These are phyloP conservation scores for Augochlora pura DNA, from an alignment of 1,140 invertebrate species.

Conservation along the genomic window DNA sequence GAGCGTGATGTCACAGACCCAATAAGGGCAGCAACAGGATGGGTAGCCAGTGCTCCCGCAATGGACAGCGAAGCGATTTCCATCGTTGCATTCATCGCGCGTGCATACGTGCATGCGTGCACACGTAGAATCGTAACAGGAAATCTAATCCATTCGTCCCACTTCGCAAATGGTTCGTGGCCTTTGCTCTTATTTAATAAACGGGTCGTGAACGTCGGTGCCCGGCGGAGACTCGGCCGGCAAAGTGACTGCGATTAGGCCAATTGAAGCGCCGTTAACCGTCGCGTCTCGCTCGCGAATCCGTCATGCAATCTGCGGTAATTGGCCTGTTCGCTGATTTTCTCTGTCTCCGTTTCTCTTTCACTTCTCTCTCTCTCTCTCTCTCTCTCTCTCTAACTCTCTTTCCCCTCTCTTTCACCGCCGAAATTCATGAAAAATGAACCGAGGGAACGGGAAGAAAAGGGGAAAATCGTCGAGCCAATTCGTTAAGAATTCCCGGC, in stretches of 20 bases:
- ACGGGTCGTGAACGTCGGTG: slow-evolving; percentile 52
- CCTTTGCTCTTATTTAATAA: slow-evolving; percentile 65
- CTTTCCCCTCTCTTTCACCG: no score
- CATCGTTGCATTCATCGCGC: slow-evolving; percentile 33
- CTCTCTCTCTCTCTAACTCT: no score
- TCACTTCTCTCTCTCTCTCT: no score
- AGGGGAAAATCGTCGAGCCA: no score
- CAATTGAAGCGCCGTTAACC: slow-evolving; percentile 50
- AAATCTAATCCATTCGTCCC: slow-evolving; percentile 55
- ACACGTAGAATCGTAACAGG: slow-evolving; percentile 42
- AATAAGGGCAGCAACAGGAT: background rate
- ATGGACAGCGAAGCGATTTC: slow-evolving; percentile 25
- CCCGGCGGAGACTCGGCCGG: slow-evolving; percentile 24
- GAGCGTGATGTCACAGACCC: background rate
- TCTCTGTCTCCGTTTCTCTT: background rate
- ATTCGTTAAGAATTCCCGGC: no score
- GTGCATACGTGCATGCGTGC: background rate
- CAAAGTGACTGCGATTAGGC: slow-evolving; percentile 54
- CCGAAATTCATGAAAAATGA: no score
- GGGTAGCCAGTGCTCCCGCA: background rate
- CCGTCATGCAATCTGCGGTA: slow-evolving; percentile 43
- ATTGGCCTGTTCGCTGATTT: slow-evolving; percentile 34
- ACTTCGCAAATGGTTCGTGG: slow-evolving; percentile 57
- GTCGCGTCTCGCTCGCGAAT: slow-evolving; percentile 28
- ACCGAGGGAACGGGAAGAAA: background rate